Evolutionary conservation across 2,888 invertebrate genomes (phyloP).

Genomic region (Leptinotarsa juncta): DNA sequence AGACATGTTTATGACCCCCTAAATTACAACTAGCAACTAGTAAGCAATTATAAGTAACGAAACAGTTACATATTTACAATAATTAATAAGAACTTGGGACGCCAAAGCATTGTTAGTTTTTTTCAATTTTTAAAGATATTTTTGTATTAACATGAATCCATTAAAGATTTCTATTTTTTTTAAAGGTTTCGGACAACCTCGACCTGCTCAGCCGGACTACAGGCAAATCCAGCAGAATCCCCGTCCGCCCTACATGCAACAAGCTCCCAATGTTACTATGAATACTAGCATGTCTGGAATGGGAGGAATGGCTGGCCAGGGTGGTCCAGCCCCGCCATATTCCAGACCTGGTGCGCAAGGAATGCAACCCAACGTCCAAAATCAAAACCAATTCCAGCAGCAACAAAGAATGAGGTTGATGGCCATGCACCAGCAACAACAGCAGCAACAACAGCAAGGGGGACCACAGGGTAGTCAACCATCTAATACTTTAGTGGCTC

Average conservation of each 20-base stretch:
- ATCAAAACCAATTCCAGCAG: slow-evolving; percentile 71
- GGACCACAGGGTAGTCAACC: slow-evolving; percentile 68
- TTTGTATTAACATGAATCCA: no score
- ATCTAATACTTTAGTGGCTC: slow-evolving; percentile 74
- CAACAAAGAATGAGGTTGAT: slow-evolving; percentile 76
- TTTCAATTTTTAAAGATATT: no score
- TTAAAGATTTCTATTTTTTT: background rate
- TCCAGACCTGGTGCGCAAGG: slow-evolving; percentile 68
- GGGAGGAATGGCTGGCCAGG: slow-evolving; percentile 67
- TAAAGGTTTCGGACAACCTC: slow-evolving; percentile 68
- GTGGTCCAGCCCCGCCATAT: slow-evolving; percentile 83
- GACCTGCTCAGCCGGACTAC: slow-evolving; percentile 64
- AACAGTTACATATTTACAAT: no score
- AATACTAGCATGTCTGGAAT: slow-evolving; percentile 84
- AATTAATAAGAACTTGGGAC: no score
- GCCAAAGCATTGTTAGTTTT: no score
- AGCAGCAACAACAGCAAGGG: slow-evolving; percentile 60
- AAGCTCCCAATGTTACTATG: slow-evolving; percentile 89
- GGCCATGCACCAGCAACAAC: slow-evolving; percentile 75
- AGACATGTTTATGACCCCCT: no score
- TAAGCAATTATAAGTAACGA: no score
- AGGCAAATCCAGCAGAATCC: slow-evolving; percentile 62
- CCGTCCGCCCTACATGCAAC: slow-evolving; percentile 77
- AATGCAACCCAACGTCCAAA: slow-evolving; percentile 60
- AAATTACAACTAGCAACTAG: no score